Evolutionary conservation across 2,797 vertebrate genomes (phyloP).

Genomic region (Gambusia yucatana): DNA sequence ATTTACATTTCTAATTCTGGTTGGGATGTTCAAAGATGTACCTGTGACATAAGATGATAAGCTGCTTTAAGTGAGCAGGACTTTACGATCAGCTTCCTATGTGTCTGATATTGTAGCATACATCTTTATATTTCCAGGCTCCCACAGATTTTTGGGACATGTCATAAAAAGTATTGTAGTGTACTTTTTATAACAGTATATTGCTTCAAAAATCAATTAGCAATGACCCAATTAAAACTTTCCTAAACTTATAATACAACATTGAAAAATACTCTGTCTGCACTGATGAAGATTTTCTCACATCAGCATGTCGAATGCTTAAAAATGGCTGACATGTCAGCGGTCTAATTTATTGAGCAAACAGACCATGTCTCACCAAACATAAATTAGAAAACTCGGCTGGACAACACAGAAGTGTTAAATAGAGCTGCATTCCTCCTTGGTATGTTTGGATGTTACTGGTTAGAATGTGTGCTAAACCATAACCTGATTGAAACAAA

Average conservation of each 20-base stretch:
- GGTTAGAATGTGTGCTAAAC: neutral
- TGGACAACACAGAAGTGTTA: neutral
- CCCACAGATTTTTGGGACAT: neutral
- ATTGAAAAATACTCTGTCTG: neutral
- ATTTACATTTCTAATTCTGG: neutral
- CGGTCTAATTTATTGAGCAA: neutral
- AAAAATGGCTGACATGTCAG: neutral
- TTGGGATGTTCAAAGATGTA: neutral
- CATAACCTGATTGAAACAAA: neutral
- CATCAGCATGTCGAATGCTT: neutral
- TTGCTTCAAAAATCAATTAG: neutral
- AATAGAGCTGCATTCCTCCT: neutral
- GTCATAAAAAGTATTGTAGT: neutral
- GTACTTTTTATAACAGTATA: neutral
- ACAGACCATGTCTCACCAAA: neutral
- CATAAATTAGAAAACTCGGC: neutral
- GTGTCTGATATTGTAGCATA: neutral
- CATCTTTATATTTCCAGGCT: neutral
- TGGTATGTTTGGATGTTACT: neutral
- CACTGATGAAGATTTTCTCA: neutral
- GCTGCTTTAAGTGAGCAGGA: neutral
- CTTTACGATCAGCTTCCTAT: neutral
- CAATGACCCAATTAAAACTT: neutral
- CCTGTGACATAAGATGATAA: neutral
- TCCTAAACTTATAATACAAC: neutral